phyloP scores from a whole-genome alignment of 2,888 invertebrate species.

The Orgyia antiqua region DNA sequence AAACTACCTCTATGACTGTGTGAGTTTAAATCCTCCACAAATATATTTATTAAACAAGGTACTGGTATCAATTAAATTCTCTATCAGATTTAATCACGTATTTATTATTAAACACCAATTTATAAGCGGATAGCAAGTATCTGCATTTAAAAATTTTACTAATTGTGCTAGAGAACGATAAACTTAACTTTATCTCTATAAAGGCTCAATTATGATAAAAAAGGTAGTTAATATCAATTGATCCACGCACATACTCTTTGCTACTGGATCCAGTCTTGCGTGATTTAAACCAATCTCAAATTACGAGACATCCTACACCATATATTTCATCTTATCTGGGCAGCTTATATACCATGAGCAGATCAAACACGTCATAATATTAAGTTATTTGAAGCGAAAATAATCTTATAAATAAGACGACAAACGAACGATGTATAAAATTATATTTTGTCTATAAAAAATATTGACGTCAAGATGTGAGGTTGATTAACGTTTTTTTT shows the following conservation, averaged over 20 bases:
- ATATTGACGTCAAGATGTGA: no score
- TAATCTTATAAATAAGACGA: slow-evolving; percentile 22
- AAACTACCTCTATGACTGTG: no score
- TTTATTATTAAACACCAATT: no score
- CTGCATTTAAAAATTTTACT: no score
- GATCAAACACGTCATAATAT: slow-evolving; percentile 32
- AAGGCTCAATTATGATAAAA: slow-evolving; percentile 3
- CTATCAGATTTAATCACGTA: no score
- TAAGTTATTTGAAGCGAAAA: slow-evolving; percentile 27
- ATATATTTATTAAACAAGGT: no score
- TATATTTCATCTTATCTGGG: slow-evolving; percentile 37
- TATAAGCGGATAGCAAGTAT: no score
- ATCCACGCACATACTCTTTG: slow-evolving; percentile 28
- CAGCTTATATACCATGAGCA: slow-evolving; percentile 28
- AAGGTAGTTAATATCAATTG: neutral
- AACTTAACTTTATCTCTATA: slow-evolving; percentile 1
- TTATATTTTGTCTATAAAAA: neutral
- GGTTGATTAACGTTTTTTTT: no score
- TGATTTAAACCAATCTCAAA: slow-evolving; percentile 26
- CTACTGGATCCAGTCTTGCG: slow-evolving; percentile 30
- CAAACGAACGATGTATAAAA: slow-evolving; percentile 9
- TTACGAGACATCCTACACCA: slow-evolving; percentile 44
- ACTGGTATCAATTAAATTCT: no score
- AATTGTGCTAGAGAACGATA: no score
- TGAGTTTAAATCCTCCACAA: no score